These are phyloP conservation scores for Sylvia atricapilla DNA, from an alignment of 2,113 vertebrate genomes.

Conservation along the genomic window DNA sequence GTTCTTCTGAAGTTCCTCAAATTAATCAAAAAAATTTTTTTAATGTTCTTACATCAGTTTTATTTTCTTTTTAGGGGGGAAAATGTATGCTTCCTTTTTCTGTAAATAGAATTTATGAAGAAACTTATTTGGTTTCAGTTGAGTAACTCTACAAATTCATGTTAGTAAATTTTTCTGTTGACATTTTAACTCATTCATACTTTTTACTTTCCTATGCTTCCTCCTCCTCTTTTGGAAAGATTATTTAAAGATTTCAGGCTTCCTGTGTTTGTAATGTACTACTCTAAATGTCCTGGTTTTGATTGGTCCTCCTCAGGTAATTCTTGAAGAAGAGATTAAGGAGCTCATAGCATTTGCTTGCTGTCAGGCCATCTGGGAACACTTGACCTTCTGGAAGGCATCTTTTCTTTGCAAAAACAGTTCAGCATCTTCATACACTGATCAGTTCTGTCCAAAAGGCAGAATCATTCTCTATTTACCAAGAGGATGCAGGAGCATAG, in stretches of 20 bases:
- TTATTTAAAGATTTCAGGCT: neutral
- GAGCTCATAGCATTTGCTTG: neutral
- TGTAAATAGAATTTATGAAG: neutral
- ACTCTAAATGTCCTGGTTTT: neutral
- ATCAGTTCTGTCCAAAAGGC: neutral
- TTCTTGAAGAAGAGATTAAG: neutral
- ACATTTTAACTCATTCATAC: neutral
- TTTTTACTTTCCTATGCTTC: neutral
- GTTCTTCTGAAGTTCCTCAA: neutral
- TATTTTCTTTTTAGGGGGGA: neutral
- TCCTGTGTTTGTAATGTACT: neutral
- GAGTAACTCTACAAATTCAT: neutral
- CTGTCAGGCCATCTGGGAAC: neutral
- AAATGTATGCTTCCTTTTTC: neutral
- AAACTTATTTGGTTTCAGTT: neutral
- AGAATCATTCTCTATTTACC: neutral
- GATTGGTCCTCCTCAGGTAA: neutral
- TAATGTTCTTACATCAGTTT: neutral
- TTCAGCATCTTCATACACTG: neutral
- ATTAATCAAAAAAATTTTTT: neutral
- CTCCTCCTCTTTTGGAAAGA: neutral
- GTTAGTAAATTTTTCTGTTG: neutral
- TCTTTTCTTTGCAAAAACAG: neutral
- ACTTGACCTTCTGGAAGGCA: neutral
- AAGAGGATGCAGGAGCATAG: neutral